Base-by-base conservation (phyloP, 2,113 vertebrate genomes). In the Chamaetylas fuelleborni region DNA sequence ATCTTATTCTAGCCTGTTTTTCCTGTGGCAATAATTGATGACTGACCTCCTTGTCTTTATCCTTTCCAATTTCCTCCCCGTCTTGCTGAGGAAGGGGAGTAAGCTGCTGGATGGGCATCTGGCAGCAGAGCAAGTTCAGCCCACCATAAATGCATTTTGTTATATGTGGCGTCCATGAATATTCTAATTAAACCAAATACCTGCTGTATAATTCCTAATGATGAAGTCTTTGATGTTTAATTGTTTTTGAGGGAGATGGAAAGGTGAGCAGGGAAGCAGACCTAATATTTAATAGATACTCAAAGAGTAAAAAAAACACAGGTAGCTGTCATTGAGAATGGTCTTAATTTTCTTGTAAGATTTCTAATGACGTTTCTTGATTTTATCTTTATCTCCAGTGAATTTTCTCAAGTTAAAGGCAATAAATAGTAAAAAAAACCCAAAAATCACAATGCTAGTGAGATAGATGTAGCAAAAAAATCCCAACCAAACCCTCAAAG, bases 221-320 rank as follows among this genome's bases (percentile, higher is more conserved):
- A 66, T 82, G 48, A 36, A 25, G 13, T 78, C 72, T 81, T 81
- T 90, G 69, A 47, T 81, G 81, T 50, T 24, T 74, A 50, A 42
- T 77, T 87, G n/a, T 51, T 84, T 87, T 78, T 8, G 34, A 71
- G 67, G 26, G 33, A 86, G 87, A 78, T 58, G 29, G 50, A 87
- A 64, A 91, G 36, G 23, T 78, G 76, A 77, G 26, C 50, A 85
- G 12, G 24, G 51, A 93, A 86, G 38, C 56, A 79, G 79, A 86
- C 9, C 31, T 67, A 92, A 40, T 71, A 70, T 36, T 83, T 48
- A 88, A 54, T 50, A 74, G 81, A 31, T 61, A 48, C 47, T 76
- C 45, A 94, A 56, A 64, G 73, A 43, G 26, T 73, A 89, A 96
- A 97, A 56, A 14, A n/a, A 94, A 78, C 72, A 64, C n/a, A 81